These are phyloP conservation scores for Tineola bisselliella DNA, from an alignment of 2,888 invertebrate species.

Conservation along the genomic window DNA sequence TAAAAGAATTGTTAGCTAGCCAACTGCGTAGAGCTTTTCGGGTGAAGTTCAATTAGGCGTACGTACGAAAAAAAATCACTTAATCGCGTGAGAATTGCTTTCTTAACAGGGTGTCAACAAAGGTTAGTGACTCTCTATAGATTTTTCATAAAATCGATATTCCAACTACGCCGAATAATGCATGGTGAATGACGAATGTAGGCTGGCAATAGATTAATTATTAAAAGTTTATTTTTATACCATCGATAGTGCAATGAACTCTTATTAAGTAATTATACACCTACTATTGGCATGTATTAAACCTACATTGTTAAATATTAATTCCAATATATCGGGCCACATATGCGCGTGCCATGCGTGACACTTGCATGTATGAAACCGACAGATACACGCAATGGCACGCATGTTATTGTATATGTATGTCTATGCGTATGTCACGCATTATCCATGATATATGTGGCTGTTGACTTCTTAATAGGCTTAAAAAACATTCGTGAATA, in stretches of 20 bases:
- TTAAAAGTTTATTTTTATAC: conserved; percentile 1
- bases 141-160: conserved; percentile 7
- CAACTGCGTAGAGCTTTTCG: not conserved
- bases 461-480: not conserved
- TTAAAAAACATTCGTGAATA: not conserved
- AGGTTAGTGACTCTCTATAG: not conserved
- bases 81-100: conserved; percentile 7
- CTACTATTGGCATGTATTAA: too few relatives aligned
- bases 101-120: not conserved
- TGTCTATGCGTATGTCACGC: too few relatives aligned
- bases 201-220: not conserved
- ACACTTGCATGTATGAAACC: too few relatives aligned
- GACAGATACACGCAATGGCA: too few relatives aligned
- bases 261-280: not conserved
- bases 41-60: not conserved
- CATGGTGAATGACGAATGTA: conserved; percentile 4
- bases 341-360: too few relatives aligned
- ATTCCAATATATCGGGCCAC: too few relatives aligned
- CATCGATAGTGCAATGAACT: not conserved
- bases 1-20: not conserved
- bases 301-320: too few relatives aligned
- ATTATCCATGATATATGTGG: too few relatives aligned
- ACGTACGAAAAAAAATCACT: not conserved
- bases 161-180: conserved; percentile 1
- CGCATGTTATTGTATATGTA: too few relatives aligned